Base-by-base conservation (phyloP, 2,888 invertebrate genomes). In the Cheilosia grossa region DNA sequence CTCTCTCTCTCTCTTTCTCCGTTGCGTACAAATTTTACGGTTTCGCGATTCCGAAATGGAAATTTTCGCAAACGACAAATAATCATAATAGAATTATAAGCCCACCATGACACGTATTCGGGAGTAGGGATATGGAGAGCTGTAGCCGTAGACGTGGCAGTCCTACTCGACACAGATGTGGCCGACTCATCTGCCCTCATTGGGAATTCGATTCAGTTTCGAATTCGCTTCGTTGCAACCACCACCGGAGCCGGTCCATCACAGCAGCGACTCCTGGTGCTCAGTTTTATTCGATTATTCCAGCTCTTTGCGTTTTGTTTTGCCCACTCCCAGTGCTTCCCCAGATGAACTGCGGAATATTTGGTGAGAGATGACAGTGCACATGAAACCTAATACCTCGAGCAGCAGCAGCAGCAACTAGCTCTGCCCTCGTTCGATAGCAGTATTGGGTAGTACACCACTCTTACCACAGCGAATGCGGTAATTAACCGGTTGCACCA, bases 401-500 rank as follows among this genome's bases (percentile, higher is more conserved):
- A 59, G 64, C 79, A 42, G 49, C 33, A 63, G 56, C 47, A 24
- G 24, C 24, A 24, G 24, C 24, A 10, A 17, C 19, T 49, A n/a
- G 5, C 7, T 19, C 13, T 54, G 27, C 27, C 13, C 4, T 24
- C 21, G 72, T 59, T 70, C 58, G 70, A 63, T 66, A 49, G 58
- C 73, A 73, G 67, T 83, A 74, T 83, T 83, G 74, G 63, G 63
- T 58, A 66, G 74, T 70, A 66, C 70, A 74, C 79, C 79, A 74
- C 64, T 66, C 49, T 56, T 21, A 79, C 79, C 79, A 64, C 79
- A 83, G 69, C 79, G 79, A 83, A 74, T 79, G 79, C 83, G 83
- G 79, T 83, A 83, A 83, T 83, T 83, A 83, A 83, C 83, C 83
- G 83, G 79, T 79, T 83, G 83, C 83, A 83, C 79, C 79, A 83